Percentiles rank a stretch among this genome's conserved stretches.
phyloP scores from a whole-genome alignment of 2,797 vertebrate species.

The Glossophaga mutica region DNA sequence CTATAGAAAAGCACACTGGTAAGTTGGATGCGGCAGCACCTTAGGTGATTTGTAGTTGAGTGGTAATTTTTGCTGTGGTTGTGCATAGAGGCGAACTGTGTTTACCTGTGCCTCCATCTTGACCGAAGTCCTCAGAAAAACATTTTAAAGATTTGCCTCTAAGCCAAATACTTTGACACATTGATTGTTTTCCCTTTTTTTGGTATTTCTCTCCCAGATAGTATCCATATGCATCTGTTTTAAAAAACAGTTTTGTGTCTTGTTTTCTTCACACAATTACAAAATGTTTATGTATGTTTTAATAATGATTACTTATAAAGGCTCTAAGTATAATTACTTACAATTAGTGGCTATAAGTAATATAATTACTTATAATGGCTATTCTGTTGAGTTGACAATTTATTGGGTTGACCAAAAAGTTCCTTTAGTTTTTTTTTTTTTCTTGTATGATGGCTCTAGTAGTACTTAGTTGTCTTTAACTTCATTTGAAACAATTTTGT shows the following conservation, averaged over 20 bases:
- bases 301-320: not conserved
- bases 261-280: not conserved
- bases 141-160: not conserved
- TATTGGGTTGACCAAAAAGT: not conserved
- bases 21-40: too few relatives aligned
- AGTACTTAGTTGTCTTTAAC: too few relatives aligned
- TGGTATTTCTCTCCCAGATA: not conserved
- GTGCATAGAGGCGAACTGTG: not conserved
- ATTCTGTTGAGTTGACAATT: not conserved
- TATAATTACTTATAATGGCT: not conserved
- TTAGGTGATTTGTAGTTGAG: not conserved
- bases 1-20: too few relatives aligned
- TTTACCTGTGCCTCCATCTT: not conserved
- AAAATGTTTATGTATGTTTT: not conserved
- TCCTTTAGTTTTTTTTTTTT: not conserved
- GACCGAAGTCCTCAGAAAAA: not conserved
- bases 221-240: not conserved
- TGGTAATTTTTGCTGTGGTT: not conserved
- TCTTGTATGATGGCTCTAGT: not conserved
- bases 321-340: not conserved
- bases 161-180: not conserved
- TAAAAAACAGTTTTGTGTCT: not conserved
- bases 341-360: not conserved
- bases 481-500: too few relatives aligned
- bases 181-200: constrained; percentile 3